Evolutionary conservation across 2,797 vertebrate species (phyloP), one percentile per base, ranked within the genome.

Genomic region (Natrix natrix): DNA sequence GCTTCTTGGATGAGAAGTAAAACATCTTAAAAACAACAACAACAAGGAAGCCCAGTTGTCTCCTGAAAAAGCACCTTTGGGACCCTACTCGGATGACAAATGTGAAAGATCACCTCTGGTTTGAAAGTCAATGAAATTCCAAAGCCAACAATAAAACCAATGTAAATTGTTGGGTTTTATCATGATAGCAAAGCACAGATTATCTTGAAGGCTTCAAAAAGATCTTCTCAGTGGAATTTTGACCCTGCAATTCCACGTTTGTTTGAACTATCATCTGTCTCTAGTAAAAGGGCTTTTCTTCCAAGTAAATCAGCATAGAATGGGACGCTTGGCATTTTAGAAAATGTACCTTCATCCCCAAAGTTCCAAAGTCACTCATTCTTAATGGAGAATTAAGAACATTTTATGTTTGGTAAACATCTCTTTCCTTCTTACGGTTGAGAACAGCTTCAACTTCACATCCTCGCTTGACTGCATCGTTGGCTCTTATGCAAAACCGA

Each of bases 371-470:
- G 6, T 37, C 8, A 17, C 69, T 16, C 37, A 37, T 74, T 37
- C 32, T 74, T 74, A 20, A 37, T 37, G 69, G 69, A 74, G 69
- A 43, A 74, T 74, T 8, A 74, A 74, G 32, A 37, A 37, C 69
- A 37, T 74, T 16, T 43, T 17, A 74, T 10, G 17, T 37, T 74
- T 74, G 37, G 16, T 37, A 74, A 37, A 74, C 69, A 43, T 74
- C 32, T 54, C 8, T 12, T 37, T 69, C 43, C 17, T 60, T 61
- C 17, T 60, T 22, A 48, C 26, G 57, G 17, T 8, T 55, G 28
- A 57, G 54, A 57, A 32, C 28, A 56, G 83, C 92, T 94, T 87
- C 16, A 88, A 90, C 92, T 20, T 91, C 24, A 57, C 28, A 94
- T 95, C 56, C 78, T 24, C 37, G 6, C 89, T 4, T 55, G 48